Percentiles rank a stretch among this genome's conserved stretches.
Conservation (phyloP, 2,113 vertebrate species). For the Symphodus melops region DNA sequence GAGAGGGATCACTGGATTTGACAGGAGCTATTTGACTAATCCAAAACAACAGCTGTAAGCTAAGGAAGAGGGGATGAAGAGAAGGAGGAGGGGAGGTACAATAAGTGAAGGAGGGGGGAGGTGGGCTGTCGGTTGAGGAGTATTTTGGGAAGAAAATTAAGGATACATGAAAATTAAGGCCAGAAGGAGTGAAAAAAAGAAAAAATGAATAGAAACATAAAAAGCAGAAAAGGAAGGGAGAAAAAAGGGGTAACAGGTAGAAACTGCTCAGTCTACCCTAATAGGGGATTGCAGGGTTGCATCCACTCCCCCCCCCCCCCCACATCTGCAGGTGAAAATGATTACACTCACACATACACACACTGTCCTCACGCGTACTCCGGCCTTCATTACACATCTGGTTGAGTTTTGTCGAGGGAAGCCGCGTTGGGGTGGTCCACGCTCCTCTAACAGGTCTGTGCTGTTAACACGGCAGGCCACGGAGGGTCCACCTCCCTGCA, state of each 20-base stretch:
- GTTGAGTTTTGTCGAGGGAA: conserved; percentile 79
- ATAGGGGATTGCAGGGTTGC: conserved; percentile 19
- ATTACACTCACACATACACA: conserved; percentile 68
- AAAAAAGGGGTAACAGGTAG: conserved; percentile 10
- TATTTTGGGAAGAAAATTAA: conserved; percentile 43
- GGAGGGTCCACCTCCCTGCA: conserved; percentile 40
- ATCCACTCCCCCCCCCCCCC: conserved; percentile 69
- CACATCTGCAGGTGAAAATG: conserved; percentile 79
- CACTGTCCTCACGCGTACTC: conserved; percentile 59
- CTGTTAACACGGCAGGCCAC: conserved; percentile 76
- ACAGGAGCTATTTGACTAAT: conserved; percentile 87
- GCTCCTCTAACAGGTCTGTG: conserved; percentile 71
- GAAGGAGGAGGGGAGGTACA: conserved; percentile 17
- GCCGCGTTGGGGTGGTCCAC: conserved; percentile 78
- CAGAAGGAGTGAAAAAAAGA: conserved; percentile 48
- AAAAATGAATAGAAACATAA: conserved; percentile 36
- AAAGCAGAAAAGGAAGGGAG: conserved; percentile 39
- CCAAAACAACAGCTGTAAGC: conserved; percentile 87
- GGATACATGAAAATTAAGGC: conserved; percentile 77
- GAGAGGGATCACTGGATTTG: conserved; percentile 82
- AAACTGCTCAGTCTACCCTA: conserved; percentile 19
- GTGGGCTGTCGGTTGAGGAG: neutral
- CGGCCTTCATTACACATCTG: conserved; percentile 85
- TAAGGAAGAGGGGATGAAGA: conserved; percentile 64
- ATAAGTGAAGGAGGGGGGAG: conserved; percentile 33